Percentiles rank a stretch among this genome's conserved stretches.
Conservation (phyloP, 2,113 vertebrate species). For the Apistogramma diplotaenia region DNA sequence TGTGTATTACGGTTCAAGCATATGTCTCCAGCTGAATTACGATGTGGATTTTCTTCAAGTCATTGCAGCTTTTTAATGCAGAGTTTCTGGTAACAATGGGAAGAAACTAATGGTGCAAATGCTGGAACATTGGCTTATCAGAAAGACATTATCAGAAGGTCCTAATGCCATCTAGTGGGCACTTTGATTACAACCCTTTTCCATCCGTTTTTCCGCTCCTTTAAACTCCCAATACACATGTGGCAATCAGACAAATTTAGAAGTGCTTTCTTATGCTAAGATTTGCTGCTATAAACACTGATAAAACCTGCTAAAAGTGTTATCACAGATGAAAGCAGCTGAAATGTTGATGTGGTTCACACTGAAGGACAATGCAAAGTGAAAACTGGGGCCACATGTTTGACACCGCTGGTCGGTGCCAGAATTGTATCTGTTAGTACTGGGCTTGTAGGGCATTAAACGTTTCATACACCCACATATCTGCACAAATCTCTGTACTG, state of each 20-base stretch:
- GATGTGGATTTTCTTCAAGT: background rate
- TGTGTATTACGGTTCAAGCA: too few species aligned
- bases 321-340: background rate
- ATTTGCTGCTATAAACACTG: background rate
- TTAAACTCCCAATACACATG: background rate
- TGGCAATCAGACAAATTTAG: background rate
- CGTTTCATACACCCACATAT: too few species aligned
- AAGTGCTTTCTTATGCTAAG: background rate
- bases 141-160: background rate
- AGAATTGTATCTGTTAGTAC: background rate
- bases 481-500: too few species aligned
- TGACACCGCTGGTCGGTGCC: background rate
- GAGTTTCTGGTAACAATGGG: background rate
- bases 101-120: background rate
- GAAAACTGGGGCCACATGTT: background rate
- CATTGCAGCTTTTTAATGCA: background rate
- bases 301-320: background rate
- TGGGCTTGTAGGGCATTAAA: too few species aligned
- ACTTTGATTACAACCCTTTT: background rate
- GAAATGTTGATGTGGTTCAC: background rate
- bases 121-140: background rate
- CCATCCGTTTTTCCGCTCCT: background rate
- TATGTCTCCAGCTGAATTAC: background rate
- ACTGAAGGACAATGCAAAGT: background rate
- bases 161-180: conserved; percentile 51